These are phyloP conservation scores for Ceratina australensis DNA, from an alignment of 1,140 invertebrate genomes.

Conservation along the genomic window DNA sequence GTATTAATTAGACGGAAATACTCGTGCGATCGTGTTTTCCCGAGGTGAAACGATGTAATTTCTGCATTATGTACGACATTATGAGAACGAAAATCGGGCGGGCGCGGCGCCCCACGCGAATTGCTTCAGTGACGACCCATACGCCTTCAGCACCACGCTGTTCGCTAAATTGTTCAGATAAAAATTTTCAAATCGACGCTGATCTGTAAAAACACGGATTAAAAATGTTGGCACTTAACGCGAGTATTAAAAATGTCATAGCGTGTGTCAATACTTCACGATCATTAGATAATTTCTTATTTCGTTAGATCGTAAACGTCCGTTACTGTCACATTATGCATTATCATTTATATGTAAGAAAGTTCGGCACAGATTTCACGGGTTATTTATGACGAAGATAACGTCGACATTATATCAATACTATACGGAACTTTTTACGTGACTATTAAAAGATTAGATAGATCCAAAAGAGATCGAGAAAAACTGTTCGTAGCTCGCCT, in stretches of 20 bases:
- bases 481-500: no score
- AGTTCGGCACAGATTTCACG: not conserved
- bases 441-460: not conserved
- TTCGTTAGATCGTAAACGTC: no score
- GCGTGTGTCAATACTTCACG: not conserved
- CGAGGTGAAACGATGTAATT: conserved; percentile 46
- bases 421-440: not conserved
- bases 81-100: conserved; percentile 54
- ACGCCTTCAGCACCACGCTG: not conserved
- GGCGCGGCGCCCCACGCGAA: conserved; percentile 64
- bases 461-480: not conserved
- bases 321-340: not conserved
- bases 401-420: not conserved
- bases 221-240: no score
- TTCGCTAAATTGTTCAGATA: not conserved
- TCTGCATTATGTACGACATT: conserved; percentile 58
- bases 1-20: not conserved
- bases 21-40: not conserved
- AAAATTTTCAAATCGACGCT: not conserved
- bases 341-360: not conserved
- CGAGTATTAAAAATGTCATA: not conserved
- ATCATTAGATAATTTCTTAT: not conserved
- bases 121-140: conserved; percentile 35
- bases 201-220: not conserved
- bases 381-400: not conserved